Percentiles rank a stretch among this genome's conserved stretches.
These are phyloP conservation scores for Oligia fasciuncula DNA, from an alignment of 2,888 invertebrate species.

Conservation along the genomic window DNA sequence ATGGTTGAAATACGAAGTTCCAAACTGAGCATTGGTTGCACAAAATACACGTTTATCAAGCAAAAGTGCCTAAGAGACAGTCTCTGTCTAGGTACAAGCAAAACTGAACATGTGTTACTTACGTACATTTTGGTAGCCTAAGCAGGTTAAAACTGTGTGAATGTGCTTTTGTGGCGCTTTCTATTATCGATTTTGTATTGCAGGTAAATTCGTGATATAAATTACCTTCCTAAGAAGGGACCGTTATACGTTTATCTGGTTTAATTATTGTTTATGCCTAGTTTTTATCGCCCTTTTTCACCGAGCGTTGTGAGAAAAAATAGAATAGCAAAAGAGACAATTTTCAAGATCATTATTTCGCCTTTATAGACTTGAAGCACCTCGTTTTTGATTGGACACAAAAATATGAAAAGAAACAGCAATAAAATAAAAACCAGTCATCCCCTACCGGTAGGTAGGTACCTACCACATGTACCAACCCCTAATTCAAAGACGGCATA, in stretches of 20 bases:
- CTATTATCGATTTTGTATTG: neutral
- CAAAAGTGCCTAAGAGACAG: neutral
- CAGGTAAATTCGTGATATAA: neutral
- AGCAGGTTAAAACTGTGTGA: neutral
- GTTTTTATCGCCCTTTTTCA: neutral
- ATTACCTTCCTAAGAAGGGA: neutral
- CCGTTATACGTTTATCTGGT: neutral
- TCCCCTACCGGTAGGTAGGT: neutral
- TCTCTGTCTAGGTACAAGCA: neutral
- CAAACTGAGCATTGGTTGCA: neutral
- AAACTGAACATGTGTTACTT: neutral
- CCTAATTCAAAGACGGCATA: constrained; percentile 54
- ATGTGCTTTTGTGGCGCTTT: neutral
- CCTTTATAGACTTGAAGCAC: constrained; percentile 13
- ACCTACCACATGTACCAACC: constrained; percentile 29
- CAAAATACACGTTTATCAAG: neutral
- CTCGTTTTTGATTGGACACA: constrained; percentile 3
- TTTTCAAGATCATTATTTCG: constrained; percentile 29
- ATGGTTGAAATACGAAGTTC: neutral
- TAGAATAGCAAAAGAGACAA: neutral
- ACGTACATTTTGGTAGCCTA: neutral
- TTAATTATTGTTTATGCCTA: neutral
- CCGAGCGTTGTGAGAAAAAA: neutral
- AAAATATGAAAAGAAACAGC: constrained; percentile 23
- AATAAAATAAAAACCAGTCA: constrained; percentile 11